These are phyloP conservation scores for Acleris laterana DNA, from an alignment of 2,888 invertebrate genomes.

Conservation along the genomic window DNA sequence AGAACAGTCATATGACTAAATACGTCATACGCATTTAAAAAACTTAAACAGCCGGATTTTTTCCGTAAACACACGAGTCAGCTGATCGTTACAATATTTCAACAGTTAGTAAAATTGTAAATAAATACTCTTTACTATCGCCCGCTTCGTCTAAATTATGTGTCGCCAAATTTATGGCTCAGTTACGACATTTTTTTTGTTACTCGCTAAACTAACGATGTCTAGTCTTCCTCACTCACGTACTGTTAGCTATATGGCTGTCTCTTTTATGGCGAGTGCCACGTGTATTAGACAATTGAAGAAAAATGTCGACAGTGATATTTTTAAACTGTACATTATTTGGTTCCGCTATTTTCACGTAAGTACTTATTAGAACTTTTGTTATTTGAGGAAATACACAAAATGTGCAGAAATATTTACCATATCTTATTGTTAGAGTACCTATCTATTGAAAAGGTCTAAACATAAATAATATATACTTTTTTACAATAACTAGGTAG, in stretches of 20 bases:
- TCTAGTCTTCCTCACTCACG: background rate
- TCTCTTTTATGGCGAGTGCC: background rate
- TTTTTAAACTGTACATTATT: conserved; percentile 2
- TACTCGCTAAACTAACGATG: background rate
- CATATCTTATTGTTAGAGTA: too few species aligned
- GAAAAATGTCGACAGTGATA: conserved; percentile 8
- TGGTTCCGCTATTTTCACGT: background rate
- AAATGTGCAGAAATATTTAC: too few species aligned
- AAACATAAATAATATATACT: too few species aligned
- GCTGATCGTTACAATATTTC: conserved; percentile 16
- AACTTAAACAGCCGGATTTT: background rate
- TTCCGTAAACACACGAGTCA: conserved; percentile 19
- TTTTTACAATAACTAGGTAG: too few species aligned
- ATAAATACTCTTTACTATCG: conserved; percentile 17
- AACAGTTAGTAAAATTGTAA: conserved; percentile 19
- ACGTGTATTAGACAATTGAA: background rate
- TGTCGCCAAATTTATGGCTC: conserved; percentile 13
- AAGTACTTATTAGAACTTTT: too few species aligned
- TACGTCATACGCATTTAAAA: background rate
- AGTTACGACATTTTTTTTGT: conserved; percentile 7
- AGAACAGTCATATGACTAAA: conserved; percentile 1
- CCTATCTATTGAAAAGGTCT: too few species aligned
- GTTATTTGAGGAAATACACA: too few species aligned
- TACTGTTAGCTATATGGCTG: background rate
- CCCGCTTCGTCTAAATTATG: conserved; percentile 12